Conservation (phyloP, 2,888 invertebrate species). For the Tolmerus cingulatus region DNA sequence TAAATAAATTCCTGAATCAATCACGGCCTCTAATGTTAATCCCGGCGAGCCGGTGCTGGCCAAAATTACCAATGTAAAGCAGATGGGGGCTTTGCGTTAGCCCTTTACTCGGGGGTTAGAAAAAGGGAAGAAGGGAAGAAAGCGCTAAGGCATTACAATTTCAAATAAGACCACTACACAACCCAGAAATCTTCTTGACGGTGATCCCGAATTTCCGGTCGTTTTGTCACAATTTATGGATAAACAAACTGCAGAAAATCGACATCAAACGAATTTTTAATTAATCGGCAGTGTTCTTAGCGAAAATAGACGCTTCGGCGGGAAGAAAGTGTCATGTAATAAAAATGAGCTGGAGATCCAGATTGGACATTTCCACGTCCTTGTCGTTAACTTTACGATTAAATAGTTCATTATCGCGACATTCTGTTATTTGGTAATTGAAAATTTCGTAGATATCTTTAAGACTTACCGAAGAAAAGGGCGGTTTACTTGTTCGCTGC, state of each 20-base stretch:
- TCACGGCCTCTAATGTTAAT: background rate
- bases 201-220: background rate
- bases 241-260: background rate
- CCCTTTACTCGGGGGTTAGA: background rate
- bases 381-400: background rate
- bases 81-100: background rate
- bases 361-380: background rate
- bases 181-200: background rate
- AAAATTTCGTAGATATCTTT: background rate
- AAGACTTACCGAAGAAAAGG: background rate
- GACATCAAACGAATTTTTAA: conserved; percentile 2
- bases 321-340: background rate
- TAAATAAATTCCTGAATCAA: conserved; percentile 18
- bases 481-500: background rate
- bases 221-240: background rate
- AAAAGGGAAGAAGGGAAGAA: background rate
- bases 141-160: background rate
- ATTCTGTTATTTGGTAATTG: background rate
- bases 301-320: background rate
- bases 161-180: background rate
- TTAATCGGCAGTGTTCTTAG: background rate
- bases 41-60: background rate
- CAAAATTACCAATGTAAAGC: background rate
- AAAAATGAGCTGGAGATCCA: background rate
- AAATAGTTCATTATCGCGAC: background rate